Evolutionary conservation across 2,113 vertebrate species (phyloP), one percentile per base, ranked within the genome.

Genomic region (Aramus guarauna): DNA sequence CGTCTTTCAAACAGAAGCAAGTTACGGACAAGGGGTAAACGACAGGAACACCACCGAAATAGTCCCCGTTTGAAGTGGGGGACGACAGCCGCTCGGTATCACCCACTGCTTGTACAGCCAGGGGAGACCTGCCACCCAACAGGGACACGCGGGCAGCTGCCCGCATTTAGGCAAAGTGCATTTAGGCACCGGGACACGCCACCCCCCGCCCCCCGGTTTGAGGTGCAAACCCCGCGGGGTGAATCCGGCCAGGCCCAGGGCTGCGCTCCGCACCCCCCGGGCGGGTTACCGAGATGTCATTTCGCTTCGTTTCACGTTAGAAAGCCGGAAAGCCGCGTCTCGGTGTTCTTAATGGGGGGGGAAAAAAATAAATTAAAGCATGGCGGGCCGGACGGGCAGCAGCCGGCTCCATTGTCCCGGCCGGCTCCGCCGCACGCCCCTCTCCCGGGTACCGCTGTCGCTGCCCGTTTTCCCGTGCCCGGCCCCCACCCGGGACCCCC

Each of bases 371-470:
- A 21, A 69, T 45, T 1, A 23, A 41, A 92, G 93, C 90, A 16
- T 4, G 77, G 85, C 64, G 63, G 79, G 83, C 18, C 37, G 64
- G 72, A 19, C 8, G 67, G 79, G 71, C 74, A 37, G 63, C 88
- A 24, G 36, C 85, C 60, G 45, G 59, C n/a, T 53, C 66, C 92
- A 85, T 88, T 94, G 85, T 96, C 95, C 91, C 84, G 78, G 29
- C 60, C 67, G 67, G 73, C 59, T 36, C 69, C 45, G 20, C 69
- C 32, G 55, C 77, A 43, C 71, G 22, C 67, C 43, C 50, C 8
- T 11, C 72, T 56, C 30, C 73, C 58, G 26, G 30, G 52, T 9
- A 1, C 37, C 27, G 62, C 52, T 66, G 59, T 32, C 64, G 32
- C 59, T 30, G 62, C 66, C 64, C 43, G 16, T 3, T 15, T 21